A percentile compares a stretch with the other conserved stretches of the same genome.
Conservation (phyloP, 1,140 invertebrate genomes). For the Chelonus insularis region DNA sequence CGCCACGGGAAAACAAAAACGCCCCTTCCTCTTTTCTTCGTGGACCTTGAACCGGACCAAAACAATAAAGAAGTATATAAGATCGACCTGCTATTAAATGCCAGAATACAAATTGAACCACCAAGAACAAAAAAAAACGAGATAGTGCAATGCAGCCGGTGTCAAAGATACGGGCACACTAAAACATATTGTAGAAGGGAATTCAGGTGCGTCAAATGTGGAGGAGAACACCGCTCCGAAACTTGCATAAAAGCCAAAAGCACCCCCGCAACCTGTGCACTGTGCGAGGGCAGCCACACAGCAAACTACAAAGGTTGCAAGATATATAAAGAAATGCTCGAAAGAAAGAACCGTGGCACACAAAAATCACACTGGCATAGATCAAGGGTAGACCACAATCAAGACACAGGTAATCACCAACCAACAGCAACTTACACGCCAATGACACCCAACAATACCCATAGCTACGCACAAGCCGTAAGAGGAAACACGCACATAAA, state of each 20-base stretch:
- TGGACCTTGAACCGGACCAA: slow-evolving; percentile 40
- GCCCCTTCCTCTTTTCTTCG: slow-evolving; percentile 42
- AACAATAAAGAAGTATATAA: slow-evolving; percentile 50
- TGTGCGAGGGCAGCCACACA: slow-evolving; percentile 47
- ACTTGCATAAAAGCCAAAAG: slow-evolving; percentile 39
- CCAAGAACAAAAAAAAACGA: slow-evolving; percentile 36
- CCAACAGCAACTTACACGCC: not conserved
- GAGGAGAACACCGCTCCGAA: slow-evolving; percentile 36
- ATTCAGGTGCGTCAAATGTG: slow-evolving; percentile 50
- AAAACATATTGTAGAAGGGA: slow-evolving; percentile 41
- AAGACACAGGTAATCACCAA: not conserved
- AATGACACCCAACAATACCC: not conserved
- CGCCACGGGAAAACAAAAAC: slow-evolving; percentile 34
- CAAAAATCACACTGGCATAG: not conserved
- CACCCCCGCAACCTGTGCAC: slow-evolving; percentile 40
- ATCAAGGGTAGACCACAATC: not conserved
- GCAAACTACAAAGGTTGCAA: too few species aligned
- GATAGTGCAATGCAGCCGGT: slow-evolving; percentile 46
- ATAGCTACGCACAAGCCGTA: not conserved
- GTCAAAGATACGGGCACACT: slow-evolving; percentile 50
- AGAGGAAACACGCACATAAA: not conserved
- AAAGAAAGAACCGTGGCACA: too few species aligned
- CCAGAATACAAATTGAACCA: slow-evolving; percentile 40
- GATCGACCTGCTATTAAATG: slow-evolving; percentile 37
- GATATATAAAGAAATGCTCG: too few species aligned